These are phyloP conservation scores for Cordilura impudica DNA, from an alignment of 2,888 invertebrate species.

Conservation along the genomic window DNA sequence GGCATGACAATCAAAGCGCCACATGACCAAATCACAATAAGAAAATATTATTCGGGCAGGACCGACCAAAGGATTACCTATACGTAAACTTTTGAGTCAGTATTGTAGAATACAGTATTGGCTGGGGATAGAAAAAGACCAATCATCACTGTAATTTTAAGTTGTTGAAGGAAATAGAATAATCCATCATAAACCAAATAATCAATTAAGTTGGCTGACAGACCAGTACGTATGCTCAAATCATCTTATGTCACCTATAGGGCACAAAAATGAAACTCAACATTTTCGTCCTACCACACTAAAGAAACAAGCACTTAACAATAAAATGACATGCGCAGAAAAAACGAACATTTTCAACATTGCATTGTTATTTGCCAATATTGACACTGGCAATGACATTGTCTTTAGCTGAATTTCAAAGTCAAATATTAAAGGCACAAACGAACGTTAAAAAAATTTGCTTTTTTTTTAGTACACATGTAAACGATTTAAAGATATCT, in stretches of 20 bases:
- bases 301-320: slow-evolving; percentile 49
- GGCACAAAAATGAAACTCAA: slow-evolving; percentile 12
- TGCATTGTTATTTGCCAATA: slow-evolving; percentile 57
- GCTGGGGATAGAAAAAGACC: too few species aligned
- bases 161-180: not conserved
- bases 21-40: slow-evolving; percentile 42
- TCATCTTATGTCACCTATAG: too few species aligned
- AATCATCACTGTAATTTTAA: not conserved
- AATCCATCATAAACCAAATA: too few species aligned
- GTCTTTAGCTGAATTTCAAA: slow-evolving; percentile 45
- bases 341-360: slow-evolving; percentile 44
- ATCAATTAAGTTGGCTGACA: too few species aligned
- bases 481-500: slow-evolving; percentile 18
- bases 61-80: too few species aligned
- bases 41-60: too few species aligned
- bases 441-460: slow-evolving; percentile 31
- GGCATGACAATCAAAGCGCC: slow-evolving; percentile 57
- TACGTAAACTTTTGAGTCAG: too few species aligned
- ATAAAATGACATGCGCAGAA: slow-evolving; percentile 41
- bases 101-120: too few species aligned
- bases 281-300: slow-evolving; percentile 44
- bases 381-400: slow-evolving; percentile 60
- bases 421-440: slow-evolving; percentile 40
- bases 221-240: too few species aligned
- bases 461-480: slow-evolving; percentile 36